phyloP scores from a whole-genome alignment of 2,113 vertebrate species.

The Oncorhynchus nerka region DNA sequence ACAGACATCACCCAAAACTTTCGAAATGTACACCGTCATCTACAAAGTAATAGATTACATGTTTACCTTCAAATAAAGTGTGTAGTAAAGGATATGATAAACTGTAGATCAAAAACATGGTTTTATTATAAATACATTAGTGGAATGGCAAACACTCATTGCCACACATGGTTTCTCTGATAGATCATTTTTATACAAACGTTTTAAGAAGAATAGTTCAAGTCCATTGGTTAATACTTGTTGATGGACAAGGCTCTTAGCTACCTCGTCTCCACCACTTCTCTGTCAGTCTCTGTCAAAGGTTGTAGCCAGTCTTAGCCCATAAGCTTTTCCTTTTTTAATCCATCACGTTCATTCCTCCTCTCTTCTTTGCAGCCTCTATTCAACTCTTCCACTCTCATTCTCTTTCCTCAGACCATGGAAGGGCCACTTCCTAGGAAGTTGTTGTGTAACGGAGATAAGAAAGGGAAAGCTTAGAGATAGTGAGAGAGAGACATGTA shows the following conservation, averaged over 20 bases:
- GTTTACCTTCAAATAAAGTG: no score
- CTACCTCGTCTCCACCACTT: not conserved
- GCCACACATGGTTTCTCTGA: not conserved
- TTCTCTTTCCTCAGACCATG: constrained; percentile 67
- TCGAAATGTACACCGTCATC: no score
- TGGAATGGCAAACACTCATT: not conserved
- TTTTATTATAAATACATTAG: not conserved
- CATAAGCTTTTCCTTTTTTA: not conserved
- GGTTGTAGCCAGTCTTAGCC: not conserved
- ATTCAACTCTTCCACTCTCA: not conserved
- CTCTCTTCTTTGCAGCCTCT: not conserved
- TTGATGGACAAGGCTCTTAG: not conserved
- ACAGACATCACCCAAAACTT: no score
- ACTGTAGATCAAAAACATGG: not conserved
- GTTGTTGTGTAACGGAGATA: constrained; percentile 74
- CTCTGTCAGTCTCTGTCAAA: constrained; percentile 3
- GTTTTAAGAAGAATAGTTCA: not conserved
- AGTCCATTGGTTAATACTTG: not conserved
- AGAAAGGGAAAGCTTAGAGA: constrained; percentile 13
- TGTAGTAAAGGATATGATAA: no score
- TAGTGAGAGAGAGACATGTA: not conserved
- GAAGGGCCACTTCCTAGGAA: constrained; percentile 72
- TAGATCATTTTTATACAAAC: not conserved
- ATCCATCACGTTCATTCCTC: not conserved
- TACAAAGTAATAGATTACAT: no score